Percentiles rank a stretch among this genome's conserved stretches.
Evolutionary conservation across 2,888 invertebrate genomes (phyloP).

Genomic region (Catonia carolina): DNA sequence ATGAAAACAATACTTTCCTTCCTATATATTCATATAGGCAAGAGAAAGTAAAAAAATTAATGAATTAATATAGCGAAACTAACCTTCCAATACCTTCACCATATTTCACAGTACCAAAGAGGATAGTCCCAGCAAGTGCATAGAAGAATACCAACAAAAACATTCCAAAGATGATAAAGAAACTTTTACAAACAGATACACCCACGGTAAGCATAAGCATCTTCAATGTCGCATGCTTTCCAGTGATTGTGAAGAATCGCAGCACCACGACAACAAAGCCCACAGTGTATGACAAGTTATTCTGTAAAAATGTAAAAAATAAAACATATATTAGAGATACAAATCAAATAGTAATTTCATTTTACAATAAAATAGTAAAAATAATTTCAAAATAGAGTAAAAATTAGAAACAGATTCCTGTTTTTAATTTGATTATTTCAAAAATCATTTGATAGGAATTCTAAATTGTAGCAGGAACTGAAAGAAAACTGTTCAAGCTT

Average conservation of each 20-base stretch:
- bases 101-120: conserved; percentile 98
- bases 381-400: no score
- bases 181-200: conserved; percentile 98
- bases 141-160: conserved; percentile 97
- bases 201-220: conserved; percentile 99
- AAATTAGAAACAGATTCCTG: no score
- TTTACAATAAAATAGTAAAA: no score
- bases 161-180: conserved; percentile 99
- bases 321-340: conserved; percentile 13
- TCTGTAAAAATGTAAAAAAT: conserved; percentile 51
- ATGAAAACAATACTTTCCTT: no score
- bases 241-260: conserved; percentile 98
- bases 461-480: conserved; percentile 61
- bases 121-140: conserved; percentile 94
- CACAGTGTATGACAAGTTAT: conserved; percentile 89
- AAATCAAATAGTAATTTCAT: no score
- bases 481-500: conserved; percentile 44
- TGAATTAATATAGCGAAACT: no score
- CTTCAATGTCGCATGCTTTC: conserved; percentile 97
- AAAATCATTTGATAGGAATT: background rate
- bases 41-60: no score
- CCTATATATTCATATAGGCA: no score
- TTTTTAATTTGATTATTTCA: no score
- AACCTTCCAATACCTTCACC: conserved; percentile 96
- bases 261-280: conserved; percentile 97